Evolutionary conservation across 1,140 invertebrate genomes (phyloP), one percentile per base, ranked within the genome.

Genomic region (Idris sp.): DNA sequence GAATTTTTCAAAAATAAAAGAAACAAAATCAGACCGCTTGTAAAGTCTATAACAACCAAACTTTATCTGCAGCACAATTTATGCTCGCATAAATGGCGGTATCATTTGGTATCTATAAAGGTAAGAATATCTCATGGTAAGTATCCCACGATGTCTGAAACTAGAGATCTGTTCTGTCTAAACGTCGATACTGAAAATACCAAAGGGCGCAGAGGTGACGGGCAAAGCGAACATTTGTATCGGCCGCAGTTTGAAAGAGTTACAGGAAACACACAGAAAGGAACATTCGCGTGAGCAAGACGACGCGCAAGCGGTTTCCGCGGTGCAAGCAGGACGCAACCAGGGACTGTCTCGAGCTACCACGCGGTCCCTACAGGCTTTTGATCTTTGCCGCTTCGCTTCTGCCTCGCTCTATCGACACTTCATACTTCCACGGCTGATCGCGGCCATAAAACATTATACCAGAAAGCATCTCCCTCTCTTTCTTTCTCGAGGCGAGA

Each of bases 331-430:
- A 25, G 54, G 74, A 71, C 33, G 58, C 67, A 56, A 68, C 40
- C 44, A 74, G 36, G 40, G 53, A 72, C 75, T 73, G 72, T 79
- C 77, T 75, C 67, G 71, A 46, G 81, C 83, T 84, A 86, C 84
- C 81, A 84, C 79, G 80, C 77, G 76, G 81, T 76, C 74, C 82
- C 79, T 77, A 76, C 76, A 62, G 77, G 75, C 77, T 85, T 87
- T 87, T 87, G 85, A 87, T 87, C 80, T 87, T 85, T 18, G 82
- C 86, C 86, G 86, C 85, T 85, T 85, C 83, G 84, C 84, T 86
- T 85, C 85, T 86, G 83, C 84, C 81, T 82, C 84, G 79, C 83
- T 87, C 84, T 87, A 87, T 87, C 86, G 86, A 87, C 86, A 87
- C 85, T 87, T 87, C 83, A 86, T 87, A 86, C 84, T 84, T 87